phyloP scores from a whole-genome alignment of 2,888 invertebrate species.

The Eubasilissa splendida region DNA sequence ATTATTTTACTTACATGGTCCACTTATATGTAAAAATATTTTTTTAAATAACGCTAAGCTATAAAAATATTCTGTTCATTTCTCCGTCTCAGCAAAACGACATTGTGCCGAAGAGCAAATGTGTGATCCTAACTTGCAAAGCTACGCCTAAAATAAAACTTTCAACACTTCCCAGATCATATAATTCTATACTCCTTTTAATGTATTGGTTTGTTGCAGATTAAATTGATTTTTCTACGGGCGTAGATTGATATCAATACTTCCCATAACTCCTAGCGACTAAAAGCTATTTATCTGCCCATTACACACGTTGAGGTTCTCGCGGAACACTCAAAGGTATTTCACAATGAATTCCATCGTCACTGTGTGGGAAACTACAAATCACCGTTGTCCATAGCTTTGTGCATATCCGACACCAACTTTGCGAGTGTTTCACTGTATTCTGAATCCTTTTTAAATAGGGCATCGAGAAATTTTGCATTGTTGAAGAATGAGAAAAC shows the following conservation, averaged over 20 bases:
- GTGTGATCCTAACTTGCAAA: not conserved
- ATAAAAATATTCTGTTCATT: constrained; percentile 10
- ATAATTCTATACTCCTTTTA: not conserved
- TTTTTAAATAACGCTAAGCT: not conserved
- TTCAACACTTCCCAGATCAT: not conserved
- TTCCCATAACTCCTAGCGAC: constrained; percentile 7
- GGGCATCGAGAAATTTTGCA: constrained; percentile 75
- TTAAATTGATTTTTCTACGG: not conserved
- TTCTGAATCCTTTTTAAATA: constrained; percentile 76
- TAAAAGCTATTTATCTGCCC: constrained; percentile 10
- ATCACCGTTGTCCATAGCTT: constrained; percentile 76
- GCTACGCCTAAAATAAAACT: not conserved
- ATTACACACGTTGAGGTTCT: not conserved
- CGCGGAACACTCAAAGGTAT: not conserved
- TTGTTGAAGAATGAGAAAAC: constrained; percentile 81
- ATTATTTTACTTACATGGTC: too few relatives aligned
- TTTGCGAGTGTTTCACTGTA: constrained; percentile 76
- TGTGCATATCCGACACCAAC: constrained; percentile 79
- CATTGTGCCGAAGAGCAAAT: constrained; percentile 5
- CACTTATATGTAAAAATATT: not conserved
- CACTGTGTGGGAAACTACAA: constrained; percentile 65
- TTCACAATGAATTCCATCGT: not conserved
- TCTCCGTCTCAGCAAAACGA: not conserved
- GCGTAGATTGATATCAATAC: not conserved
- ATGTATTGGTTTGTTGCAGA: constrained; percentile 6